Percentiles rank a stretch among this genome's conserved stretches.
These are phyloP conservation scores for Heliconius aoede DNA, from an alignment of 2,888 invertebrate species.

Conservation along the genomic window DNA sequence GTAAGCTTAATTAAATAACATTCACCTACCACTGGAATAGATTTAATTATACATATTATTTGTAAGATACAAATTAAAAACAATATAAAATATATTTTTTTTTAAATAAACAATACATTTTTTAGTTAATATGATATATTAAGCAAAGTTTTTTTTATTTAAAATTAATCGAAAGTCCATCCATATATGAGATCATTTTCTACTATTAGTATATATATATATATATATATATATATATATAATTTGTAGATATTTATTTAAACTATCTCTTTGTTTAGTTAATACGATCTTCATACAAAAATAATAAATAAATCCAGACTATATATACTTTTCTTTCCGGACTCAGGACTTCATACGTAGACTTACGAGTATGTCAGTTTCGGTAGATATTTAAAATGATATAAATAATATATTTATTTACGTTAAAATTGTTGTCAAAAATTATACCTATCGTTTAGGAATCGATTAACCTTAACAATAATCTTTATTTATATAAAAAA, in stretches of 20 bases:
- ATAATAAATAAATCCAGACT: not conserved
- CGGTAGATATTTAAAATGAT: not conserved
- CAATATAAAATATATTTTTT: not conserved
- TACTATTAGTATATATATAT: not conserved
- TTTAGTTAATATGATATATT: not conserved
- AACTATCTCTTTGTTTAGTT: not conserved
- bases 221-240: too few species aligned
- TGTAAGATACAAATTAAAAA: not conserved
- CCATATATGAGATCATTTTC: constrained; percentile 7
- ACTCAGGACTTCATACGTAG: not conserved
- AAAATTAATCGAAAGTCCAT: not conserved
- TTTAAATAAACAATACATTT: too few species aligned
- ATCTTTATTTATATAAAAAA: not conserved
- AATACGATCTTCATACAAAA: not conserved
- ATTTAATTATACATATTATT: constrained; percentile 9
- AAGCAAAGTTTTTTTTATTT: not conserved
- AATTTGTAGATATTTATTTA: not conserved
- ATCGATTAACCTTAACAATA: not conserved
- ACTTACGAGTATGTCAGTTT: not conserved
- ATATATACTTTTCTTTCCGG: not conserved
- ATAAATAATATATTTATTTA: not conserved
- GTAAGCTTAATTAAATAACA: not conserved
- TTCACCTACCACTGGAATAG: constrained; percentile 6
- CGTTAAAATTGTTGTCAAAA: not conserved
- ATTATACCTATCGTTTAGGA: too few species aligned